Percentiles rank a stretch among this genome's conserved stretches.
These are phyloP conservation scores for Callospermophilus lateralis DNA, from an alignment of 2,113 vertebrate genomes.

Conservation along the genomic window DNA sequence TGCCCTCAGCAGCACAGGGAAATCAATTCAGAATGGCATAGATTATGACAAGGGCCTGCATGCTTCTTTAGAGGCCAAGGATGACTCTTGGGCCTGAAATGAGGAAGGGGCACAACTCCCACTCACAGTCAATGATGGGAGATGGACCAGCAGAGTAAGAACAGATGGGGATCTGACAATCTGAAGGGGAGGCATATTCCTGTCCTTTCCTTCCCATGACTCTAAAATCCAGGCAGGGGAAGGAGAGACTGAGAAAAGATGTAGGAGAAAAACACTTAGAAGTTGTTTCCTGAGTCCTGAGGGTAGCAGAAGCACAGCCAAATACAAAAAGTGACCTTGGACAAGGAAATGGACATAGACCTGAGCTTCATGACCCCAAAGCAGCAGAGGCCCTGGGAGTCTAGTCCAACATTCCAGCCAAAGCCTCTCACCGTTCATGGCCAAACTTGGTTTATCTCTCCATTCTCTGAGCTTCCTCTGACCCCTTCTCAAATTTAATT, in stretches of 20 bases:
- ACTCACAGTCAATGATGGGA: background rate
- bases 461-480: background rate
- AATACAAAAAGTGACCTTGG: background rate
- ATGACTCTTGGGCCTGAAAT: background rate
- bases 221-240: background rate
- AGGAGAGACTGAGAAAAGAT: background rate
- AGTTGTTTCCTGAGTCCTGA: background rate
- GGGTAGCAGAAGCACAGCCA: background rate
- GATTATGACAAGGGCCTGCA: background rate
- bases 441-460: background rate
- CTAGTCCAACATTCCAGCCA: background rate
- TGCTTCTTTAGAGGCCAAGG: background rate
- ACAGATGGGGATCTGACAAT: background rate
- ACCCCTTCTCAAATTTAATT: background rate
- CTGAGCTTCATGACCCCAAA: background rate
- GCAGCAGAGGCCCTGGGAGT: background rate
- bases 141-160: conserved; percentile 17
- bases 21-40: background rate
- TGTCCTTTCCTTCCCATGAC: background rate
- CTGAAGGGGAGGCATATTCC: background rate
- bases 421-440: background rate
- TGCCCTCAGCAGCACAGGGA: background rate
- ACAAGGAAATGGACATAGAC: background rate
- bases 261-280: background rate
- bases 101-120: background rate